Evolutionary conservation across 2,113 vertebrate genomes (phyloP).

Genomic region (Bombycilla garrulus): DNA sequence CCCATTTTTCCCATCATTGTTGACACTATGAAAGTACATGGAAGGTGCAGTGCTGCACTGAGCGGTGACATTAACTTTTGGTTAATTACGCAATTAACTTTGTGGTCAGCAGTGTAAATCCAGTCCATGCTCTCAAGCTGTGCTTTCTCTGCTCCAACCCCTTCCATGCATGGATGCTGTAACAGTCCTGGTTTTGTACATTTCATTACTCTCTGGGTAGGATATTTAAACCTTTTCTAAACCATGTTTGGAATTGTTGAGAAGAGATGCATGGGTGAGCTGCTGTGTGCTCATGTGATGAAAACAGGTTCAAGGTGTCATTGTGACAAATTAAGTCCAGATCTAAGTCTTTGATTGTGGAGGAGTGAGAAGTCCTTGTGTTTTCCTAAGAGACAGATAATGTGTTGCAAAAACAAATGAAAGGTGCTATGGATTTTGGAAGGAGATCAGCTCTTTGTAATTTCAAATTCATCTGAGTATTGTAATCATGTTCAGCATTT

Average conservation of each 20-base stretch:
- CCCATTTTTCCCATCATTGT: background rate
- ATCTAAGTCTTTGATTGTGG: background rate
- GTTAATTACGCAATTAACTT: background rate
- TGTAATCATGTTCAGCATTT: background rate
- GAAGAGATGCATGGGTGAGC: background rate
- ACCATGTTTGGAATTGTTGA: background rate
- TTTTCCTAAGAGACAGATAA: background rate
- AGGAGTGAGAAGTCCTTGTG: background rate
- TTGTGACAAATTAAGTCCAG: background rate
- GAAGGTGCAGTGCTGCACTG: background rate
- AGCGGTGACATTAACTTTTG: background rate
- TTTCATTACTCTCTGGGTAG: background rate
- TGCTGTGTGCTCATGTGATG: background rate
- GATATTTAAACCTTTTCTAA: background rate
- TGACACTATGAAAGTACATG: background rate
- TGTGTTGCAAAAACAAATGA: background rate
- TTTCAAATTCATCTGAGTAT: background rate
- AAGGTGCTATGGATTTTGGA: background rate
- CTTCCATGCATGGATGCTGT: background rate
- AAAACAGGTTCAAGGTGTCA: background rate
- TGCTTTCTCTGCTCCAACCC: background rate
- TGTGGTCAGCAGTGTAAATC: background rate
- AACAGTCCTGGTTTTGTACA: background rate
- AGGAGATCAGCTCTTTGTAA: background rate
- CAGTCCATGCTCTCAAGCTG: background rate